phyloP scores from a whole-genome alignment of 2,113 vertebrate genomes.

The Turnix velox region DNA sequence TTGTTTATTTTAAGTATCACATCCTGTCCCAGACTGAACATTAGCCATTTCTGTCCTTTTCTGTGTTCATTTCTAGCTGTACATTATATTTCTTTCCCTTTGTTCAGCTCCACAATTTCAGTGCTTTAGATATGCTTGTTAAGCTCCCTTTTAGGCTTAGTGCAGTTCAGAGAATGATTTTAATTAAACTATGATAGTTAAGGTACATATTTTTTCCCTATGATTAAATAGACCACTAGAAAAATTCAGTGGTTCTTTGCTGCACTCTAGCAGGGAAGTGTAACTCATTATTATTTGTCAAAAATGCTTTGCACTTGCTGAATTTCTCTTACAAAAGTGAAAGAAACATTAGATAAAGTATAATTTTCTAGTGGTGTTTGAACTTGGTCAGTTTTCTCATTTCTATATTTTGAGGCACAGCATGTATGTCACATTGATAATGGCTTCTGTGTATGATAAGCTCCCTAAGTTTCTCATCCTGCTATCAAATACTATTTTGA shows the following conservation, averaged over 20 bases:
- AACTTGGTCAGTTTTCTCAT: not conserved
- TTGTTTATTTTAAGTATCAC: conserved; percentile 30
- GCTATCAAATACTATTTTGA: not conserved
- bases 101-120: not conserved
- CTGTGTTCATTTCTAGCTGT: not conserved
- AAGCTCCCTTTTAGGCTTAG: not conserved
- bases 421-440: not conserved
- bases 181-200: not conserved
- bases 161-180: not conserved
- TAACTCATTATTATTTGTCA: not conserved
- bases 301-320: not conserved
- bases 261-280: not conserved
- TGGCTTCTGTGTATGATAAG: not conserved
- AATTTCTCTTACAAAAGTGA: not conserved
- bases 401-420: not conserved
- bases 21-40: not conserved
- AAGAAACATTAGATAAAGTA: not conserved
- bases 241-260: not conserved
- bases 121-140: not conserved
- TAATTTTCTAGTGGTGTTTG: not conserved
- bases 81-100: not conserved
- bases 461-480: not conserved
- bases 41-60: not conserved
- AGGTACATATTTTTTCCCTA: not conserved
- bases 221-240: not conserved